Percentiles rank a stretch among this genome's conserved stretches.
These are phyloP conservation scores for Sarcophaga variegata DNA, from an alignment of 2,888 invertebrate species.

Conservation along the genomic window DNA sequence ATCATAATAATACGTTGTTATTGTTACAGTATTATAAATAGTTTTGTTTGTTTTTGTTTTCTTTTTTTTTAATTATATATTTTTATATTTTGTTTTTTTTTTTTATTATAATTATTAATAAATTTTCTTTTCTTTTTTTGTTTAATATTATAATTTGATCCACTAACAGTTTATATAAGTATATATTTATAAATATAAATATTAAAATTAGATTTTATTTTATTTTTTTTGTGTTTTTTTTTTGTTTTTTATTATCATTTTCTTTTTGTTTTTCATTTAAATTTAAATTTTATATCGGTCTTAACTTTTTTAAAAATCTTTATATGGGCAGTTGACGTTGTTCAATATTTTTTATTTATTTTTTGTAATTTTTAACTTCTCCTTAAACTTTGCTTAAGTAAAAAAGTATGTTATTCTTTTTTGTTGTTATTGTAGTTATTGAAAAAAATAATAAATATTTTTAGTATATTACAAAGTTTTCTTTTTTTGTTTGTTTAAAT, in stretches of 20 bases:
- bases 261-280: not conserved
- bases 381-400: constrained; percentile 54
- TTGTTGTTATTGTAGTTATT: constrained; percentile 49
- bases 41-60: constrained; percentile 38
- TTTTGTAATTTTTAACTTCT: constrained; percentile 21
- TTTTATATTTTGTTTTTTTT: constrained; percentile 28
- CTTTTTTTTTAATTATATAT: constrained; percentile 55
- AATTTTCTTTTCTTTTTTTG: constrained; percentile 42
- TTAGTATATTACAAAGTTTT: constrained; percentile 60
- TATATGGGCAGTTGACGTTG: constrained; percentile 73
- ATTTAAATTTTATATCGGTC: constrained; percentile 61
- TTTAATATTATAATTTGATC: constrained; percentile 67
- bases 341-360: constrained; percentile 60
- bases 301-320: constrained; percentile 70
- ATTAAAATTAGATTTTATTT: constrained; percentile 56
- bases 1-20: constrained; percentile 70
- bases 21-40: constrained; percentile 63
- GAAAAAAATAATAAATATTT: constrained; percentile 19
- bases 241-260: constrained; percentile 13
- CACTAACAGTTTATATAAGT: constrained; percentile 63
- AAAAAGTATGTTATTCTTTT: constrained; percentile 47
- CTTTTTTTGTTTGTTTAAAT: constrained; percentile 36
- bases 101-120: constrained; percentile 29
- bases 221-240: constrained; percentile 15
- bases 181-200: constrained; percentile 45